These are phyloP conservation scores for Florisuga fusca DNA, from an alignment of 2,797 vertebrate species.

Conservation along the genomic window DNA sequence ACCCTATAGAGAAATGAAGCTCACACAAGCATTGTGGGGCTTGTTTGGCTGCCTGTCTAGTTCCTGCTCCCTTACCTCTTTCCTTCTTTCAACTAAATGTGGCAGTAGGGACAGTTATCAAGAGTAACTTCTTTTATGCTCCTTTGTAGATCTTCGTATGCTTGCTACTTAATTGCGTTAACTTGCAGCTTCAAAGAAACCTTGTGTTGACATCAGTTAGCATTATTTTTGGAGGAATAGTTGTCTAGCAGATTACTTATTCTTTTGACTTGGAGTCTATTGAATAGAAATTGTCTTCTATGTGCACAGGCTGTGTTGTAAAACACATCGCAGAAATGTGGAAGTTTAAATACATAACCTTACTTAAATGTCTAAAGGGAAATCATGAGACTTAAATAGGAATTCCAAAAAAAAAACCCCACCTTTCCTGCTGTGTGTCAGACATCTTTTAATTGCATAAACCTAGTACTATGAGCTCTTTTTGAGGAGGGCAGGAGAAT, in stretches of 20 bases:
- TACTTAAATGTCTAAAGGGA: neutral
- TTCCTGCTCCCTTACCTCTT: neutral
- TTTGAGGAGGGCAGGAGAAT: neutral
- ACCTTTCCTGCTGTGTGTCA: neutral
- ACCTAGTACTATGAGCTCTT: neutral
- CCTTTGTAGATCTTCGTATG: neutral
- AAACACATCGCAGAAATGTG: neutral
- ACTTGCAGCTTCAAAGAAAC: neutral
- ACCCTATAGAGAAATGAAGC: neutral
- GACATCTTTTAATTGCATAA: neutral
- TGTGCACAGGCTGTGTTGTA: neutral
- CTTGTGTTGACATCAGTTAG: neutral
- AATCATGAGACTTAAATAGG: neutral
- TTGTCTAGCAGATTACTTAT: neutral
- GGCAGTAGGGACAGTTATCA: neutral
- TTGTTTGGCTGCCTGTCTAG: neutral
- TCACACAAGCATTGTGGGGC: neutral
- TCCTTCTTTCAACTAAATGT: neutral
- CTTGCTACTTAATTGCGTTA: neutral
- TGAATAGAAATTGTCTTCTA: neutral
- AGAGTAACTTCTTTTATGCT: neutral
- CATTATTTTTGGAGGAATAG: neutral
- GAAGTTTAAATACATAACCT: neutral
- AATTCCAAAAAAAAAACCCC: fast-evolving
- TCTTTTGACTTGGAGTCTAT: neutral